These are phyloP conservation scores for Falcaria lacertinaria DNA, from an alignment of 2,888 invertebrate species.

Conservation along the genomic window DNA sequence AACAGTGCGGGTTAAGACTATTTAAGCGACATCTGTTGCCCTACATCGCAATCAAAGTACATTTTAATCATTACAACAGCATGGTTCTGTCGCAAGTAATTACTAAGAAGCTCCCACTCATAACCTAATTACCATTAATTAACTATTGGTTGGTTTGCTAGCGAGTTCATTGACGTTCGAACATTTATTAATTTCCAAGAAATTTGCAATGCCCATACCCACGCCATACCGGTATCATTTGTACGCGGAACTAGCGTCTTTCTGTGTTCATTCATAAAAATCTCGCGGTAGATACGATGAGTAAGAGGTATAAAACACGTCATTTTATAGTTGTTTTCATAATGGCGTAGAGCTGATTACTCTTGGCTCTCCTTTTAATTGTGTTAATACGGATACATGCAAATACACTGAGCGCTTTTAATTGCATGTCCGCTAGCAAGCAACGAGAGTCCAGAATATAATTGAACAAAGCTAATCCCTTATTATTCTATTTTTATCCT, in stretches of 20 bases:
- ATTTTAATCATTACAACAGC: not conserved
- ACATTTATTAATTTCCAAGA: not conserved
- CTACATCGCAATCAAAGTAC: not conserved
- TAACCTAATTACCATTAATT: conserved; percentile 31
- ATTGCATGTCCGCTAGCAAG: no score
- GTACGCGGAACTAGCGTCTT: not conserved
- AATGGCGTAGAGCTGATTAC: no score
- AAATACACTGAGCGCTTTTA: no score
- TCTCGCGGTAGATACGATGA: not conserved
- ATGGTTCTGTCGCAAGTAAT: conserved; percentile 9
- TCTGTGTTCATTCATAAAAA: not conserved
- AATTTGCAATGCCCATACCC: not conserved
- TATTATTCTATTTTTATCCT: no score
- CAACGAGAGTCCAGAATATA: no score
- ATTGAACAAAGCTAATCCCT: no score
- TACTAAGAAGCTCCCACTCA: conserved; percentile 19
- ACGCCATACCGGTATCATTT: not conserved
- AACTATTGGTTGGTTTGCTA: conserved; percentile 24
- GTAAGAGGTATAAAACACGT: not conserved
- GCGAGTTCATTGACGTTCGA: conserved; percentile 32
- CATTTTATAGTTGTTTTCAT: not conserved
- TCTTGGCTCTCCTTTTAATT: no score
- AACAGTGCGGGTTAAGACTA: not conserved
- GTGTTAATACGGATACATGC: no score
- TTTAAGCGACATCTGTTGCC: not conserved